Evolutionary conservation across 2,797 vertebrate species (phyloP), one percentile per base, ranked within the genome.

Genomic region (Xenopus petersii): DNA sequence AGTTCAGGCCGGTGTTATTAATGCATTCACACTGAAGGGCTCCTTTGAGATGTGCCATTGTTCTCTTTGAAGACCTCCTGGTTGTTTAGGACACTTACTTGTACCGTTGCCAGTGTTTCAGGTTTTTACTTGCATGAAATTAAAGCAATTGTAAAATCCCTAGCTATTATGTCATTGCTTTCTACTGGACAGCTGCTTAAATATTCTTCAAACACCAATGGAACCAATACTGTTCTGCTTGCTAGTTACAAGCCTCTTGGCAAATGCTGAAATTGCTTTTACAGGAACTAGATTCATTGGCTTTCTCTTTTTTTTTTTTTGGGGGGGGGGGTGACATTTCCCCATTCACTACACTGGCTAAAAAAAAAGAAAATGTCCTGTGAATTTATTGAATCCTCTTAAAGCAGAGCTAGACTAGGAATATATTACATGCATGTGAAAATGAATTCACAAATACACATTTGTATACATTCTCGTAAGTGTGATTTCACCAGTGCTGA

Each of bases 21-120:
- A 33, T 64, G 64, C 49, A 47, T 64, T 73, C 75, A 73, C 59
- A 69, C 58, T 24, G 21, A 26, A 64, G 70, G 42, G 70, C 56
- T 68, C 47, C 58, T 55, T 67, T 77, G 64, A 77, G 65, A 24
- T 12, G 70, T 63, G 64, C 30, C 16, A 68, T 76, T 76, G 64
- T 71, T 24, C 51, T 54, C n/a, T 36, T 5, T 58, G 24, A 10
- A 51, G 76, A 78, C 51, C 71, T 60, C 71, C 75, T 68, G 74
- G 49, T 12, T 60, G 65, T 47, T 42, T 51, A 21, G 63, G 67
- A 71, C 67, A 36, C 65, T 72, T 77, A 46, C 64, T 16, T 46
- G 65, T 77, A 72, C 47, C 46, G 46, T 73, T 73, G 63, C 63
- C 21, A 21, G 16, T 49, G 24, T 73, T 64, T 33, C 24, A 15